phyloP scores from a whole-genome alignment of 1,140 invertebrate genomes.

The Drosophila eugracilis region DNA sequence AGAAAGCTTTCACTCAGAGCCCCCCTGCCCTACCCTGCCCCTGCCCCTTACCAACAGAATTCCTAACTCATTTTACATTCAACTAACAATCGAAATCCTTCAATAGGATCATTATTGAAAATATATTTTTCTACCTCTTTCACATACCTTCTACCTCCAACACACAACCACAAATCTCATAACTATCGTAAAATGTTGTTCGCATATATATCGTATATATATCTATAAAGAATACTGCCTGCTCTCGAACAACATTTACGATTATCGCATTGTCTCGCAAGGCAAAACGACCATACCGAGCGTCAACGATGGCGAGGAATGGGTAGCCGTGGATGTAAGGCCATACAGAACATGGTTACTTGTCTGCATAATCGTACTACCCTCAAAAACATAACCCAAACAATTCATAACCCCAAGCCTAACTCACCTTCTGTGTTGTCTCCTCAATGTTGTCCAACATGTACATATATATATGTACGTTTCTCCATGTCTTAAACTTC shows the following conservation, averaged over 20 bases:
- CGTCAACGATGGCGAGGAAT: constrained; percentile 98
- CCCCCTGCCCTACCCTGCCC: neutral
- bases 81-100: constrained; percentile 25
- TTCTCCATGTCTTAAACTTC: constrained; percentile 20
- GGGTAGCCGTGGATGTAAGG: constrained; percentile 95
- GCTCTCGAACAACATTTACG: constrained; percentile 90
- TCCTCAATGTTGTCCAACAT: constrained; percentile 37
- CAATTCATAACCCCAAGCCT: constrained; percentile 23
- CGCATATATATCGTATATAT: constrained; percentile 26
- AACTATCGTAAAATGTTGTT: constrained; percentile 45
- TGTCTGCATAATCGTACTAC: constrained; percentile 56
- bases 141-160: constrained; percentile 32
- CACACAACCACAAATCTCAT: constrained; percentile 29
- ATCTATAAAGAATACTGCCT: constrained; percentile 70
- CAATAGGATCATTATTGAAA: constrained; percentile 55
- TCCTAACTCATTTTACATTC: constrained; percentile 32
- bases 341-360: constrained; percentile 82
- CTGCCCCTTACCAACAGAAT: neutral
- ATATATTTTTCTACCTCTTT: constrained; percentile 60
- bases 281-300: constrained; percentile 97
- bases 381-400: constrained; percentile 17
- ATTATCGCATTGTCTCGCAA: constrained; percentile 98
- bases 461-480: constrained; percentile 26
- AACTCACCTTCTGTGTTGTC: constrained; percentile 30
- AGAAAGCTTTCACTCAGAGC: constrained; percentile 45